Evolutionary conservation across 2,113 vertebrate species (phyloP).

Genomic region (Tursiops truncatus): DNA sequence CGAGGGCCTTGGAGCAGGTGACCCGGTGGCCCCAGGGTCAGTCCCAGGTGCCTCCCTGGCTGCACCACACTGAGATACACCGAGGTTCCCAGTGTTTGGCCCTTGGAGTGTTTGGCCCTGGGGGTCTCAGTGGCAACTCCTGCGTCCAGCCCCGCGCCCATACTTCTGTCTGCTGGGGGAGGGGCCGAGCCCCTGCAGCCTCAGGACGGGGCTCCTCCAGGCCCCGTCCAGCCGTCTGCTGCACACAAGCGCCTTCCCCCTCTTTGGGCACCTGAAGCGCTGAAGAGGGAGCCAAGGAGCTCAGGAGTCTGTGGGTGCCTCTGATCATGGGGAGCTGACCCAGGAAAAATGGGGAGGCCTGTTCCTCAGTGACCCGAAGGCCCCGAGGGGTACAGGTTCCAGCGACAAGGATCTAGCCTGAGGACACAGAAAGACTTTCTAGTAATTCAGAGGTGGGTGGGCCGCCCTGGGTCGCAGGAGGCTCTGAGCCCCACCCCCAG

Average conservation of each 20-base stretch:
- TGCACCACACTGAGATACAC: rapidly evolving
- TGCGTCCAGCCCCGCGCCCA: rapidly evolving
- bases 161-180: neutral
- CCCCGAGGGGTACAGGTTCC: too few relatives aligned
- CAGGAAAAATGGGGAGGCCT: too few relatives aligned
- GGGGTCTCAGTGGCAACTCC: too few relatives aligned
- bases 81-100: neutral
- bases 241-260: neutral
- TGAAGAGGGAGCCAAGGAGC: neutral
- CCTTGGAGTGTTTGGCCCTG: neutral
- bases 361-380: neutral
- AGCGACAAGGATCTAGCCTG: neutral
- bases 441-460: neutral
- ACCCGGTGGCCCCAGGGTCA: neutral
- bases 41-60: neutral
- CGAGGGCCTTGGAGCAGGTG: neutral
- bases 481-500: neutral
- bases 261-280: neutral
- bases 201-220: rapidly evolving
- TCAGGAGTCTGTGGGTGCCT: neutral
- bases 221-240: rapidly evolving
- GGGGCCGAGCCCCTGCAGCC: too few relatives aligned
- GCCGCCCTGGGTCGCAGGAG: neutral
- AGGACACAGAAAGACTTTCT: neutral
- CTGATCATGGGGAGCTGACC: neutral